Evolutionary conservation across 2,113 vertebrate species (phyloP), one percentile per base, ranked within the genome.

Genomic region (Seriola quinqueradiata): DNA sequence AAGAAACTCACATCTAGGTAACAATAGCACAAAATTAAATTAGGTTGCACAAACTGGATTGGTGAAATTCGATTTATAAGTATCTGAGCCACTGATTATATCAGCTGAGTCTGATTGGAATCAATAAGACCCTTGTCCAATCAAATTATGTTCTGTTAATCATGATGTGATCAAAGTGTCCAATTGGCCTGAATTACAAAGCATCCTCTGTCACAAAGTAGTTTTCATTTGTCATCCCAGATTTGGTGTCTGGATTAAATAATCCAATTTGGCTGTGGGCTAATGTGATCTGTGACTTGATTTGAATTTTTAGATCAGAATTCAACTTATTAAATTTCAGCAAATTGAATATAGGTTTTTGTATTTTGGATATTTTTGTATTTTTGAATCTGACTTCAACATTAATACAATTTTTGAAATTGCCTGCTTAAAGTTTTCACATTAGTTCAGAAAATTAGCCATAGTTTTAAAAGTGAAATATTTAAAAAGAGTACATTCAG

Each of bases 321-420:
- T 19, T 16, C 23, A 7, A 55, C 32, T 40, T 9, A 16, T 40
- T 40, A 8, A 5, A 38, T 70, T 38, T 40, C 7, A 48, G 23
- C 1, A 6, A n/a, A 21, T 17, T 52, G 19, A 52, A 52, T 52
- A 50, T 52, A n/a, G 19, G 1, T 52, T n/a, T 21, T 52, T 48
- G 10, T 21, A 52, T 70, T 69, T 23, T 57, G 36, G n/a, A 57
- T n/a, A 55, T n/a, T 17, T 70, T 70, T 57, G 14, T 55, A 42
- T 58, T 57, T 25, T 57, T 25, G 7, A 23, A 52, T 21, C 7
- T 17, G 21, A 7, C 48, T 50, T 19, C 7, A 17, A 8, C 1
- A 8, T 52, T 17, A 52, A 21, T 52, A 17, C 6, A 21, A 17
- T 52, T n/a, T 55, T n/a, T 55, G 52, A 10, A 19, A 17, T 17